These are phyloP conservation scores for Psilanteris sp. DNA, from an alignment of 1,140 invertebrate genomes.

Conservation along the genomic window DNA sequence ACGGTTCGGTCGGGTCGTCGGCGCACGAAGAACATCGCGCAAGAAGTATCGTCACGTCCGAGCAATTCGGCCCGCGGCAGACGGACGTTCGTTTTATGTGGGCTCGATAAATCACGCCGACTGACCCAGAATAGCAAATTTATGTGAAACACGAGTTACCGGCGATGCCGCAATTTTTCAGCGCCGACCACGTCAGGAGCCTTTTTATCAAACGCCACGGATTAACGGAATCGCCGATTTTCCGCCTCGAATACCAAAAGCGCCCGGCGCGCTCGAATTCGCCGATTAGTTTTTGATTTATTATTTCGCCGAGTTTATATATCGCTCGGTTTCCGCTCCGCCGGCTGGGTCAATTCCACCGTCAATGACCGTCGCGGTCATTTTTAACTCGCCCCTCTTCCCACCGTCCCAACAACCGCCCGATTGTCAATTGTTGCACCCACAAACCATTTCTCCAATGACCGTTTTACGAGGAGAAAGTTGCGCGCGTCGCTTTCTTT, in stretches of 20 bases:
- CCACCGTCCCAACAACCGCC: too few relatives aligned
- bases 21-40: constrained; percentile 52
- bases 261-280: too few relatives aligned
- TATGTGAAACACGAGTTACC: constrained; percentile 56
- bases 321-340: constrained; percentile 29
- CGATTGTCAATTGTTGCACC: constrained; percentile 20
- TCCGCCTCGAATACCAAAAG: constrained; percentile 53
- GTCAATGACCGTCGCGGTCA: too few relatives aligned
- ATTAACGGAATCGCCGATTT: constrained; percentile 61
- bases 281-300: constrained; percentile 56
- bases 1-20: too few relatives aligned
- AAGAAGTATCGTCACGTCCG: constrained; percentile 63
- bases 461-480: background rate
- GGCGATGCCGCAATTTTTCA: constrained; percentile 55
- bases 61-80: constrained; percentile 44
- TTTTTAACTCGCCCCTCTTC: too few relatives aligned
- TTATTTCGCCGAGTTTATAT: constrained; percentile 48
- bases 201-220: constrained; percentile 52
- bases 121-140: constrained; percentile 60
- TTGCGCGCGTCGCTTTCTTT: too few relatives aligned
- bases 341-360: too few relatives aligned
- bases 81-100: constrained; percentile 71
- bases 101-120: constrained; percentile 66
- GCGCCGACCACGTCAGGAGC: constrained; percentile 44
- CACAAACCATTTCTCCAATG: background rate